Evolutionary conservation across 2,113 vertebrate genomes (phyloP), one percentile per base, ranked within the genome.

Genomic region (Channa maculata): DNA sequence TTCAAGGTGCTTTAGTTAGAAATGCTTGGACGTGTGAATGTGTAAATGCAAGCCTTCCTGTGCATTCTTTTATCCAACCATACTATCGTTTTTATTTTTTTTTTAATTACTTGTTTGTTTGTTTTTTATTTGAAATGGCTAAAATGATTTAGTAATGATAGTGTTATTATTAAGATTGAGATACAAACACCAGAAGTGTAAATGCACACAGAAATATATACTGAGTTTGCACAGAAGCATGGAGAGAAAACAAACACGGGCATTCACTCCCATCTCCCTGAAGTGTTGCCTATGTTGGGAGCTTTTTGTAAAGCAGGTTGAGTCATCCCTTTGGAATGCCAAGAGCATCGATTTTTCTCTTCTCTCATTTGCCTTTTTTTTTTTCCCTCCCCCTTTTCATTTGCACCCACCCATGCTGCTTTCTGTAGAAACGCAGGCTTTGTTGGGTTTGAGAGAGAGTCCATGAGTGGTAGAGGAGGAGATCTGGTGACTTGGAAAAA

Each of bases 291-390:
- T 86, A 11, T 77, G 78, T 70, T 15, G 49, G 80, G 68, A 51
- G 73, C 71, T 81, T 77, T 91, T 86, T 82, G 79, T 68, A 49
- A 75, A 78, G 77, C 75, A 24, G 36, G 84, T 92, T 92, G 87
- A 90, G 82, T 93, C 86, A 93, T 86, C 81, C 66, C 65, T 89
- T 73, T 86, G 90, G 92, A 92, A 93, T 93, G 86, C 81, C 80
- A 85, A 85, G 75, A 90, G 87, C 88, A 89, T 88, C 13, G 63
- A 83, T 82, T 84, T 89, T 85, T 77, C 72, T 84, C 61, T 75
- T 41, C 59, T 46, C 77, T 71, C 54, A 24, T 76, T 70, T 6
- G 73, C 69, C 53, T 24, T 24, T 24, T 58, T 24, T 24, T 58
- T 75, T 81, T 68, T 71, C 71, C 50, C 34, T 45, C 34, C 59